Conservation (phyloP, 92 coral and sea anemone species). For the Nematostella vectensis region DNA sequence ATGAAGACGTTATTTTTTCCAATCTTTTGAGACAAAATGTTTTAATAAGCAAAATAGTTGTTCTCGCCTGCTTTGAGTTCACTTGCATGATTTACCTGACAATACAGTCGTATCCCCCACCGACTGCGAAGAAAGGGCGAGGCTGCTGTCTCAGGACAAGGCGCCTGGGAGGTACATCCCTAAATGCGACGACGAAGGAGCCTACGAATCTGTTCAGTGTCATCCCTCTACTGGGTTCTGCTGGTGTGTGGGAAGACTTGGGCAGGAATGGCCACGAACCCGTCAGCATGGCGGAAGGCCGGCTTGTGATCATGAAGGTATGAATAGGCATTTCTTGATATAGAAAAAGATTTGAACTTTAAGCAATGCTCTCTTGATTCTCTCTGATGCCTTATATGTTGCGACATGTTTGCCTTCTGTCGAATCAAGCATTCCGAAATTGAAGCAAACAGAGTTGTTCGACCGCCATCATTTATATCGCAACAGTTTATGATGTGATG, state of each 20-base stretch:
- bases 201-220: constrained; percentile 72
- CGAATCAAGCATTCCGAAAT: constrained; percentile 1
- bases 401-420: background rate
- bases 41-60: too few species aligned
- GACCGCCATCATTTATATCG: too few species aligned
- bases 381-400: background rate
- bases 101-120: too few species aligned
- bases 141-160: constrained; percentile 6
- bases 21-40: too few species aligned
- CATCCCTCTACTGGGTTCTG: constrained; percentile 73
- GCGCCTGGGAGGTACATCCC: constrained; percentile 53
- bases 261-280: constrained; percentile 71
- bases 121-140: constrained; percentile 34
- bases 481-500: too few species aligned
- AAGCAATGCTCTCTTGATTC: background rate
- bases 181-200: constrained; percentile 57
- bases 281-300: constrained; percentile 79
- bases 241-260: constrained; percentile 81
- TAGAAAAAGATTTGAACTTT: too few species aligned
- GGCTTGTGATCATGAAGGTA: constrained; percentile 56
- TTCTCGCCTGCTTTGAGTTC: too few species aligned
- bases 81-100: too few species aligned
- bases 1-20: too few species aligned
- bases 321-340: background rate
- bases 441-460: too few species aligned